These are phyloP conservation scores for Melanchra persicariae DNA, from an alignment of 2,888 invertebrate genomes.

Conservation along the genomic window DNA sequence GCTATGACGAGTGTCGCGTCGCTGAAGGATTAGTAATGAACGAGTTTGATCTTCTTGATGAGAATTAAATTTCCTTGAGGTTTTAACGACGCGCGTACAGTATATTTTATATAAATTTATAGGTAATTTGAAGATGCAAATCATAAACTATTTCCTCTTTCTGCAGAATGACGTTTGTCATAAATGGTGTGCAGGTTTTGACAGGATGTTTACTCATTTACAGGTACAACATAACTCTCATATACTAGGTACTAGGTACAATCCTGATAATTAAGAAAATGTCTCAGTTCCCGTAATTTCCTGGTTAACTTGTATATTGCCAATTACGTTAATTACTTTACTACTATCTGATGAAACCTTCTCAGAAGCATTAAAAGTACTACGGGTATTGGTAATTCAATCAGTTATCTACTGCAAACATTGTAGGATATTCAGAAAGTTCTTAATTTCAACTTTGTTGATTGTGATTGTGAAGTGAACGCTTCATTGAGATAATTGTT, in stretches of 20 bases:
- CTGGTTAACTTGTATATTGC: slow-evolving; percentile 23
- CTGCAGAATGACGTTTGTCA: neutral
- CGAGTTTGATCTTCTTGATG: neutral
- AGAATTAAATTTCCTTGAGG: neutral
- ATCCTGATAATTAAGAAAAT: slow-evolving; percentile 38
- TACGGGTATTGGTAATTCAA: slow-evolving; percentile 1
- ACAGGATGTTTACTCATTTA: neutral
- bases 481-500: neutral
- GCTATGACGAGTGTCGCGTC: neutral
- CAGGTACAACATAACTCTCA: neutral
- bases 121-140: slow-evolving; percentile 6
- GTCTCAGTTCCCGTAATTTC: slow-evolving; percentile 41
- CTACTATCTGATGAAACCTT: slow-evolving; percentile 35
- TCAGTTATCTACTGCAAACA: neutral
- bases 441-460: too few species aligned
- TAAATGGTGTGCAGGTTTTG: slow-evolving; percentile 11
- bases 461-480: neutral
- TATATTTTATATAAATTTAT: neutral
- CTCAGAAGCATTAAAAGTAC: neutral
- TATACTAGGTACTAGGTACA: slow-evolving; percentile 8
- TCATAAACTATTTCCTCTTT: neutral
- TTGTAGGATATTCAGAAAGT: neutral
- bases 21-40: neutral
- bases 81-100: neutral
- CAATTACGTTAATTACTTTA: slow-evolving; percentile 42